Evolutionary conservation across 2,113 vertebrate species (phyloP).

Genomic region (Nothocercus julius): DNA sequence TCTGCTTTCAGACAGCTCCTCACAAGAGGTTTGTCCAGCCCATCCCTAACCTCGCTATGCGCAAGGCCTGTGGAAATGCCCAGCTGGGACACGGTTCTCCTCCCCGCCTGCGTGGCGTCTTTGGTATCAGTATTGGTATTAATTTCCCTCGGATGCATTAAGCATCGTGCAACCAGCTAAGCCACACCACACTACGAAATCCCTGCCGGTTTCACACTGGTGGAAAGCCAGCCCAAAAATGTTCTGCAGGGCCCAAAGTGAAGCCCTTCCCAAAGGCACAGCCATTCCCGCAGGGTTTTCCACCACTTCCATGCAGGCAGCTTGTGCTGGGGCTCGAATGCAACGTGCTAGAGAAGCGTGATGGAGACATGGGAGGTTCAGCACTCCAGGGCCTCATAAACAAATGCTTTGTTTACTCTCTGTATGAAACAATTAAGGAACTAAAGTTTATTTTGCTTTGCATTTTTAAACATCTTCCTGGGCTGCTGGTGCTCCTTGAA

Average conservation of each 20-base stretch:
- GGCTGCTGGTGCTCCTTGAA: constrained; percentile 1
- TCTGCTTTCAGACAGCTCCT: not conserved
- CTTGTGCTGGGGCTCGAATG: constrained; percentile 34
- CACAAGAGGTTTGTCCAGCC: not conserved
- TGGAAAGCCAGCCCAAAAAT: constrained; percentile 60
- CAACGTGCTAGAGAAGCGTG: constrained; percentile 6
- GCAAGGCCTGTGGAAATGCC: not conserved
- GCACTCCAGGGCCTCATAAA: not conserved
- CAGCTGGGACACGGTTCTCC: not conserved
- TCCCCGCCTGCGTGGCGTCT: constrained; percentile 42
- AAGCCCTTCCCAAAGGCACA: constrained; percentile 55
- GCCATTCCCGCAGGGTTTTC: constrained; percentile 42
- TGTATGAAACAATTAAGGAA: not conserved
- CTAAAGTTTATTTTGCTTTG: not conserved
- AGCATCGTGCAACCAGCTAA: constrained; percentile 57
- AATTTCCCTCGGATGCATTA: constrained; percentile 65
- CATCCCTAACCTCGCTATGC: not conserved
- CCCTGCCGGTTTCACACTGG: constrained; percentile 35
- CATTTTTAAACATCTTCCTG: not conserved
- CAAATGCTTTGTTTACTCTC: not conserved
- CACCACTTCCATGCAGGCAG: not conserved
- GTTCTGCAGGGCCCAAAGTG: constrained; percentile 52
- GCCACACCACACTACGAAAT: constrained; percentile 8
- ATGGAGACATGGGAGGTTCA: not conserved
- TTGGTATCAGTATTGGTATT: constrained; percentile 8